Conservation (phyloP, 1,140 invertebrate genomes). For the Drosophila sproati region DNA sequence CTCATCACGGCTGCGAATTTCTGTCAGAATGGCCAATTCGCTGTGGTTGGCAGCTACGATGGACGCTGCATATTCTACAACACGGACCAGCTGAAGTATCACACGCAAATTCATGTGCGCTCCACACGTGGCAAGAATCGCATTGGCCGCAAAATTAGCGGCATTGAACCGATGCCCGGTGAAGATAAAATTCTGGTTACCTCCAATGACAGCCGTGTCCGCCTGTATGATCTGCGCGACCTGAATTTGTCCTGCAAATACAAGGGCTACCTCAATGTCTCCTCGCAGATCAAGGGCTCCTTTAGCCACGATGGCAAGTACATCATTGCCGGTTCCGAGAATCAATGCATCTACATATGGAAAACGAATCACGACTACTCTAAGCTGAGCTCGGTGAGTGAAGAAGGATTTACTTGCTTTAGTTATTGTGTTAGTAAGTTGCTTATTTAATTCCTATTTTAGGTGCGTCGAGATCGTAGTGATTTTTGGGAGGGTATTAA, state of each 20-base stretch:
- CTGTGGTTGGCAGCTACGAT: conserved; percentile 99
- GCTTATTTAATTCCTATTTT: neutral
- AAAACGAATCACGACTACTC: conserved; percentile 98
- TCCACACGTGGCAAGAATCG: conserved; percentile 97
- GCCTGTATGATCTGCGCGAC: conserved; percentile 98
- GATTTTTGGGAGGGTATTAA: conserved; percentile 99
- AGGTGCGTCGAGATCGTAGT: conserved; percentile 94
- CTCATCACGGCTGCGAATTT: conserved; percentile 99
- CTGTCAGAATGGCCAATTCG: conserved; percentile 98
- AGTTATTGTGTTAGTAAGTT: neutral
- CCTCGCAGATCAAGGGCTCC: conserved; percentile 98
- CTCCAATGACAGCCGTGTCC: conserved; percentile 98
- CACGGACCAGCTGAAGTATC: conserved; percentile 98
- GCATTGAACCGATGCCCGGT: conserved; percentile 98
- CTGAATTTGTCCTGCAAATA: conserved; percentile 98
- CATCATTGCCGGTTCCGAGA: conserved; percentile 98
- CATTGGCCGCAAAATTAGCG: conserved; percentile 97
- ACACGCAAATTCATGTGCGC: conserved; percentile 98
- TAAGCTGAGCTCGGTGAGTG: conserved; percentile 94
- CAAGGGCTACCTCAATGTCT: conserved; percentile 96
- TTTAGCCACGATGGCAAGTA: conserved; percentile 99
- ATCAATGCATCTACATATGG: conserved; percentile 99
- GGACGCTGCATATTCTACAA: conserved; percentile 99
- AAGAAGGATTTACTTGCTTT: too few species aligned
- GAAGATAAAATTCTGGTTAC: conserved; percentile 99